Base-by-base conservation (phyloP, 2,888 invertebrate species). In the Clusia tigrina region DNA sequence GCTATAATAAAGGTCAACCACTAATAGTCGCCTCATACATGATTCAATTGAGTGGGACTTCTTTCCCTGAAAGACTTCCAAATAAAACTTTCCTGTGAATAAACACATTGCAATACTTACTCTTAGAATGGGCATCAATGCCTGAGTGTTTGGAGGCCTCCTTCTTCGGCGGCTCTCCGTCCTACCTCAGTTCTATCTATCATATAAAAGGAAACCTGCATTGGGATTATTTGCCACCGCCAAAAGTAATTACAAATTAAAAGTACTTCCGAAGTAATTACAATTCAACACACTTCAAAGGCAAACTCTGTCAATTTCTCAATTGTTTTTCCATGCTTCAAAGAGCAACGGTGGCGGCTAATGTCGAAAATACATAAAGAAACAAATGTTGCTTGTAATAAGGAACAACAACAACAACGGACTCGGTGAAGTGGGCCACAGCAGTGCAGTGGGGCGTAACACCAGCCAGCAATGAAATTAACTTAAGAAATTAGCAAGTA, bases 241-340 rank as follows among this genome's bases (percentile, higher is more conserved):
- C 18, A 48, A 48, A 48, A 48, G 48, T 48, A 48, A 48, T 48
- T 48, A 20, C 2, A 48, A 48, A 48, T 42, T 42, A 17, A 42
- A 42, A 42, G 42, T 42, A 42, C 9, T 42, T 20, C 18, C 48
- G 15, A 18, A 48, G 9, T 48, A 48, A 48, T 48, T 48, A 48
- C 48, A 48, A 48, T 48, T 48, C 20, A 48, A 20, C 48, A 48
- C 15, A 48, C 48, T 48, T 48, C 48, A 48, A 48, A 60, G 51
- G 38, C 46, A 17, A 52, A 2, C 48, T n/a, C n/a, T n/a, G 42
- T 10, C 18, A 65, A 66, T 70, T 60, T 74, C 64, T 37, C 67
- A 63, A 71, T 70, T 74, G 67, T 67, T 66, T 32, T 67, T 66
- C n/a, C 71, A 69, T 69, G 66, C 71, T 62, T 63, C 66, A 69